phyloP scores from a whole-genome alignment of 1,140 invertebrate species.

The Condylostylus longicornis region DNA sequence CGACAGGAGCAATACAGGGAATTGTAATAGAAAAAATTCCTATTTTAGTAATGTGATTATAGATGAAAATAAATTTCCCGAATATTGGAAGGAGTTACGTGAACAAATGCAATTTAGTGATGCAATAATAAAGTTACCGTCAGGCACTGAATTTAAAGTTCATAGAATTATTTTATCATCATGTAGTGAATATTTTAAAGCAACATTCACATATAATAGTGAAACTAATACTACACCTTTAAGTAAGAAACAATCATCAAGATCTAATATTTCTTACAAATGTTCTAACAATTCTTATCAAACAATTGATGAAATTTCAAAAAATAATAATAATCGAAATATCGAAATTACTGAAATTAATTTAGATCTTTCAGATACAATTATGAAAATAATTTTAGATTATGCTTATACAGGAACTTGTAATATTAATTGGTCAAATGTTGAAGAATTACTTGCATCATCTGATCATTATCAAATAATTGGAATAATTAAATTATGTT shows the following conservation, averaged over 20 bases:
- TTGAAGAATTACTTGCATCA: conserved; percentile 41
- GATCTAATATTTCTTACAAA: no score
- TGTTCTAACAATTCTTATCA: no score
- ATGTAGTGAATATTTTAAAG: conserved; percentile 50
- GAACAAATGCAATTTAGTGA: conserved; percentile 42
- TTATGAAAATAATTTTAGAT: conserved; percentile 42
- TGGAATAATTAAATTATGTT: conserved; percentile 47
- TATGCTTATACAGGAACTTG: conserved; percentile 51
- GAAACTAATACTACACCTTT: no score
- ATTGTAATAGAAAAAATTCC: no score
- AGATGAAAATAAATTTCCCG: conserved; percentile 47
- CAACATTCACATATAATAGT: conserved; percentile 44
- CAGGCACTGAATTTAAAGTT: conserved; percentile 43
- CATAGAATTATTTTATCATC: conserved; percentile 49
- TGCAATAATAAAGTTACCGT: conserved; percentile 39
- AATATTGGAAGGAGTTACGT: conserved; percentile 47
- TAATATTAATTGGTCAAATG: conserved; percentile 40
- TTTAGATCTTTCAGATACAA: conserved; percentile 34
- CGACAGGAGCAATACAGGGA: no score
- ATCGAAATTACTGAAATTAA: conserved; percentile 36
- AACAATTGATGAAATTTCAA: no score
- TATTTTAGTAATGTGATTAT: no score
- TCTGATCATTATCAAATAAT: conserved; percentile 49
- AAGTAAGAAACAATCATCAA: no score
- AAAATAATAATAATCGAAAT: no score